A percentile compares a stretch with the other conserved stretches of the same genome.
phyloP scores from a whole-genome alignment of 1,140 invertebrate genomes.

The Panagrolaimus sp. region DNA sequence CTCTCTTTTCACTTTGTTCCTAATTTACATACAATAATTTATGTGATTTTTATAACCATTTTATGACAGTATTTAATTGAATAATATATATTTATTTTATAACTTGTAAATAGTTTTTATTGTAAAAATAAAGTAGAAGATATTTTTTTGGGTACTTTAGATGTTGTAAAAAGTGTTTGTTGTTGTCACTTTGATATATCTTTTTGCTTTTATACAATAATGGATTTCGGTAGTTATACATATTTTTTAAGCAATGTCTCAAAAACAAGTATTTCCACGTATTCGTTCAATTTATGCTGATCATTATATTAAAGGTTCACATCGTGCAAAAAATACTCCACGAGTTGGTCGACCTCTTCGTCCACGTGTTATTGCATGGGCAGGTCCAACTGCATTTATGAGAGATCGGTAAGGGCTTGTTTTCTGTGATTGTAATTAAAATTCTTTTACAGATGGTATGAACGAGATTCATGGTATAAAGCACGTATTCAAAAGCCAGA shows the following conservation, averaged over 20 bases:
- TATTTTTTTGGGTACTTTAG: too few species aligned
- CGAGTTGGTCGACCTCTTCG: constrained; percentile 47
- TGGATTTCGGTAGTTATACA: too few species aligned
- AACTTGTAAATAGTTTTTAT: too few species aligned
- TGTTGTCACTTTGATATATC: too few species aligned
- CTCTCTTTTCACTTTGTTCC: not conserved
- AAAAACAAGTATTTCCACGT: not conserved
- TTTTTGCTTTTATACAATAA: too few species aligned
- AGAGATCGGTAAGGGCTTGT: constrained; percentile 41
- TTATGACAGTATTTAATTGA: too few species aligned
- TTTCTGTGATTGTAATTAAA: not conserved
- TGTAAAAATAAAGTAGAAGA: too few species aligned
- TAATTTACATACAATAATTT: not conserved
- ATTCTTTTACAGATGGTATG: constrained; percentile 47
- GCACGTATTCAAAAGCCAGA: constrained; percentile 56
- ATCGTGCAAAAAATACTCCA: constrained; percentile 42
- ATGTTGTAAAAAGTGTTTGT: too few species aligned
- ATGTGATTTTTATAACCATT: not conserved
- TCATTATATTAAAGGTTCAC: constrained; percentile 34
- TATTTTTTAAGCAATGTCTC: too few species aligned
- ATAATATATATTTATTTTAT: too few species aligned
- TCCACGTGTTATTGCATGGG: constrained; percentile 54
- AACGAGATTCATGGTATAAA: constrained; percentile 55
- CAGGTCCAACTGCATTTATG: constrained; percentile 53
- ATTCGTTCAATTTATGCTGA: constrained; percentile 38